Evolutionary conservation across 2,113 vertebrate genomes (phyloP).

Genomic region (Tragelaphus strepsiceros): DNA sequence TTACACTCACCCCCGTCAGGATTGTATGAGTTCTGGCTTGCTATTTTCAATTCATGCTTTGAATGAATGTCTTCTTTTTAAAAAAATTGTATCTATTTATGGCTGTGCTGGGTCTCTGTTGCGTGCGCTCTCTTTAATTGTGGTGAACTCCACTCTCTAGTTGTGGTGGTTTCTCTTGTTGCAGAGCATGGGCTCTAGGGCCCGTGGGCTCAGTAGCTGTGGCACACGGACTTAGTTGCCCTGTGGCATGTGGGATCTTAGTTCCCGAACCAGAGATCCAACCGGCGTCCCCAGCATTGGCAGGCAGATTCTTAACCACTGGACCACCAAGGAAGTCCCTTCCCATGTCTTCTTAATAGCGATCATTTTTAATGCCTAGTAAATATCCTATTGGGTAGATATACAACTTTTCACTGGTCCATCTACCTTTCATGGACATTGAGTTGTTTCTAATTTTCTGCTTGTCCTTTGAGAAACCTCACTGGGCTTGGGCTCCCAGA

Average conservation of each 20-base stretch:
- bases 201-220: not conserved
- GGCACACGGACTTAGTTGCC: not conserved
- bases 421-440: not conserved
- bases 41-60: too few species aligned
- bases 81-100: not conserved
- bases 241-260: not conserved
- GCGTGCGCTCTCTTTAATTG: not conserved
- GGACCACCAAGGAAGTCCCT: not conserved
- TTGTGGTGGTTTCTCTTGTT: not conserved
- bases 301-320: not conserved
- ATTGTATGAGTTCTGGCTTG: rapidly evolving
- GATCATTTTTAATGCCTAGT: too few species aligned
- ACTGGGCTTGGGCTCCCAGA: not conserved
- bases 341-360: not conserved
- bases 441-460: not conserved
- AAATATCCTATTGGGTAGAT: too few species aligned
- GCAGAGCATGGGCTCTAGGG: not conserved
- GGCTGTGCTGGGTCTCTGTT: not conserved
- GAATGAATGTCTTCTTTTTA: not conserved
- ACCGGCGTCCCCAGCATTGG: not conserved
- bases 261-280: not conserved
- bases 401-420: not conserved
- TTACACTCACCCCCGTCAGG: rapidly evolving
- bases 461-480: rapidly evolving
- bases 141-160: not conserved